Evolutionary conservation across 64 coral and sea anemone species (phyloP).

Genomic region (Dendronephthya gigantea): DNA sequence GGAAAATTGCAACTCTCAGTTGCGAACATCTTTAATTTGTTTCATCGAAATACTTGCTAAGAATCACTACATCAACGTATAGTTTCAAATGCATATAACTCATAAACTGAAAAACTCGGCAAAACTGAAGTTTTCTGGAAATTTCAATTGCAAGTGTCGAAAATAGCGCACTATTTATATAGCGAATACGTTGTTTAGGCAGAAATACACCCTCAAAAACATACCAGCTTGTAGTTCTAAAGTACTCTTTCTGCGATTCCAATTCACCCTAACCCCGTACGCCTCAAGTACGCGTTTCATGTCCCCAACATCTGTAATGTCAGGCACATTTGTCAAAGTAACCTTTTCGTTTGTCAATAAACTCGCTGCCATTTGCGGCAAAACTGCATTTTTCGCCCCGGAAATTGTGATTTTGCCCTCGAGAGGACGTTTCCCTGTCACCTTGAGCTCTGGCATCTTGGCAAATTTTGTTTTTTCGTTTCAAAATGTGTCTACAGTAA

Average conservation of each 20-base stretch:
- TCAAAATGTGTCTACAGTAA: not conserved
- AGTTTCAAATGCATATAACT: too few relatives aligned
- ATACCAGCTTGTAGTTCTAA: slow-evolving; percentile 17
- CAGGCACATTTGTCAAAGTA: slow-evolving; percentile 31
- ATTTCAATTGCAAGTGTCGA: too few relatives aligned
- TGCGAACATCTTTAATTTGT: too few relatives aligned
- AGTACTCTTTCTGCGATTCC: not conserved
- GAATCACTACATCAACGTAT: too few relatives aligned
- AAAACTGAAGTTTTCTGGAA: too few relatives aligned
- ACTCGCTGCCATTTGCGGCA: slow-evolving; percentile 45
- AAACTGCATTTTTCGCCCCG: slow-evolving; percentile 48
- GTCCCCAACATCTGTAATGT: slow-evolving; percentile 24
- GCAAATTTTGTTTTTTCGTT: not conserved
- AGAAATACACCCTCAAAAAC: not conserved
- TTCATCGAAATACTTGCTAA: too few relatives aligned
- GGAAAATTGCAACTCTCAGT: not conserved
- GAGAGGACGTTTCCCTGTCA: not conserved
- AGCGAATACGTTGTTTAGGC: not conserved
- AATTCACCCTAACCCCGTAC: slow-evolving; percentile 30
- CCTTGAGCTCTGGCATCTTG: not conserved
- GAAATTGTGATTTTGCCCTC: slow-evolving; percentile 46
- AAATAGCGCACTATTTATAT: too few relatives aligned
- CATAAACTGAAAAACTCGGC: too few relatives aligned
- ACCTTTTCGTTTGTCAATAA: slow-evolving; percentile 20
- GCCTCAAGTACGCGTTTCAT: slow-evolving; percentile 19